Base-by-base conservation (phyloP, 2,888 invertebrate genomes). In the Beris chalybata region DNA sequence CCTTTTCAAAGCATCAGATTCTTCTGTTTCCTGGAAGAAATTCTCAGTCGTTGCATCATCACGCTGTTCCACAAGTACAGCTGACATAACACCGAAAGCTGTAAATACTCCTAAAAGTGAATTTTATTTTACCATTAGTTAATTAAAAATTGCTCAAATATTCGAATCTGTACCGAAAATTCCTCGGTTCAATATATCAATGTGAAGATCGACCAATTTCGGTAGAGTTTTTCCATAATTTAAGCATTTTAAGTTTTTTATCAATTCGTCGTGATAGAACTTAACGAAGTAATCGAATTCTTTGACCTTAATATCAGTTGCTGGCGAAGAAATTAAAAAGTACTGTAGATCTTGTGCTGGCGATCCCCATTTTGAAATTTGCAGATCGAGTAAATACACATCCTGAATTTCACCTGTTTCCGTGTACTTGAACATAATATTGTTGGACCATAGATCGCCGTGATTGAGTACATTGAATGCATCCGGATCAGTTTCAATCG, bases 361-460 rank as follows among this genome's bases (percentile, higher is more conserved):
- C 2, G 76, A 72, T 1, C 76, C 76, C 67, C 72, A 74, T 44
- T 70, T 70, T 32, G 70, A 71, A 11, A 70, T 55, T 71, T 79
- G 79, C 59, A 73, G 76, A 68, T 79, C 79, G 4, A 79, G 67
- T 15, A 79, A 71, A 0, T 74, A 66, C 1, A 76, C 58, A 38
- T 78, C 76, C 53, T 74, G 74, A 30, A 78, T 73, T 9, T 76
- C 74, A 0, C 73, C 73, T 9, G 55, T n/a, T 29, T 76, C 72
- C 13, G 71, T 53, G 66, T 77, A 72, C 44, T 75, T 72, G 38
- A 79, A 78, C 71, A 79, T 75, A 0, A 77, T 71, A 45, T 78
- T 78, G 48, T 78, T 78, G n/a, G 75, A 73, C 78, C 78, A 78
- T 61, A 74, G 73, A 53, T 78, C 78, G 1, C 79, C 79, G 67